These are phyloP conservation scores for Sebastes steindachneri DNA, from an alignment of 2,797 vertebrate genomes.

Conservation along the genomic window DNA sequence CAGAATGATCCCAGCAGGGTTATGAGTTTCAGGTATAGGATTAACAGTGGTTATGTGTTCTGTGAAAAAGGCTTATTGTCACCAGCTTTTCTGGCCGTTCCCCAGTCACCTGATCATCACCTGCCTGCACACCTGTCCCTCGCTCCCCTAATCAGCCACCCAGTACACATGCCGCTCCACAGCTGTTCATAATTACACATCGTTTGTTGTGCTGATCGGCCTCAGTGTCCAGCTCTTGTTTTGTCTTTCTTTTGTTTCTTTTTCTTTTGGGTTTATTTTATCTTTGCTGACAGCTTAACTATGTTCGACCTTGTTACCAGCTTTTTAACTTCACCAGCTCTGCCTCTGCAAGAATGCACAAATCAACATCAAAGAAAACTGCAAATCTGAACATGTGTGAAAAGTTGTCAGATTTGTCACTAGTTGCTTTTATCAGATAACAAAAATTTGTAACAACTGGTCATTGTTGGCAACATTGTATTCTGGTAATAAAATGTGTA, in stretches of 20 bases:
- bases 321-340: background rate
- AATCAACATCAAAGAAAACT: background rate
- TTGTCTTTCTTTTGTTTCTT: background rate
- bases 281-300: background rate
- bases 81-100: background rate
- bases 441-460: background rate
- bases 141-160: background rate
- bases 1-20: background rate
- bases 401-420: background rate
- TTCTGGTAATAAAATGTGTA: background rate
- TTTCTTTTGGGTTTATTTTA: background rate
- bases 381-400: background rate
- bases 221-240: background rate
- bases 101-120: background rate
- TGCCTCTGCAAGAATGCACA: background rate
- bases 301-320: background rate
- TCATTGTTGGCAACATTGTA: background rate
- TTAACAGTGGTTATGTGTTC: background rate
- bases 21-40: background rate
- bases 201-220: background rate
- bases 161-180: background rate
- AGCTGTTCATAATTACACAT: background rate
- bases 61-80: background rate
- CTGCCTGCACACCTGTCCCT: constrained; percentile 14
- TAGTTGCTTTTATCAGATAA: background rate